phyloP scores from a whole-genome alignment of 1,140 invertebrate species.

The Heterodera carotae region DNA sequence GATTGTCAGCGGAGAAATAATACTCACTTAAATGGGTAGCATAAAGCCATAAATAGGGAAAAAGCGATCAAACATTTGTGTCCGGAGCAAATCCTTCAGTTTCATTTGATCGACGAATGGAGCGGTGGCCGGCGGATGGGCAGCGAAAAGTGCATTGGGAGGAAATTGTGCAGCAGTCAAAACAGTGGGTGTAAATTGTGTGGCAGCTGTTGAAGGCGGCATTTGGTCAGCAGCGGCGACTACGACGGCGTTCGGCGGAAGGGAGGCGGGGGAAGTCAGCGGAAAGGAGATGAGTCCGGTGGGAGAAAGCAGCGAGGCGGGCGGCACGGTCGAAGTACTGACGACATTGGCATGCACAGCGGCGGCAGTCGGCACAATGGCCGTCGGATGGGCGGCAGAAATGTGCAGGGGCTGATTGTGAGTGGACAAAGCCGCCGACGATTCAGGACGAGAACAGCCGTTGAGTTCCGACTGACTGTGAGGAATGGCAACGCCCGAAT shows the following conservation, averaged over 20 bases:
- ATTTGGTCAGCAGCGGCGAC: conserved; percentile 24
- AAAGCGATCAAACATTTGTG: conserved; percentile 58
- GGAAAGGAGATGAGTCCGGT: conserved; percentile 46
- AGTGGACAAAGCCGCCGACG: background rate
- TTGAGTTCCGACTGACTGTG: background rate
- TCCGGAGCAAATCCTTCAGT: conserved; percentile 59
- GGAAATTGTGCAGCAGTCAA: conserved; percentile 39
- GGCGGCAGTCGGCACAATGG: background rate
- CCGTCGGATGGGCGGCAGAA: background rate
- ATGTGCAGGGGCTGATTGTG: background rate
- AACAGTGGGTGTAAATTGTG: conserved; percentile 27
- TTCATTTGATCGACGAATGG: conserved; percentile 42
- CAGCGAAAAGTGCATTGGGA: conserved; percentile 20
- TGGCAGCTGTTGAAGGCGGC: conserved; percentile 22
- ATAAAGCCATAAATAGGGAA: too few relatives aligned
- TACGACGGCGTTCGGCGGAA: conserved; percentile 50
- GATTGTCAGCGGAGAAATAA: conserved; percentile 96
- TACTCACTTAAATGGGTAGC: conserved; percentile 96
- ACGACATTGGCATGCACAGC: conserved; percentile 1
- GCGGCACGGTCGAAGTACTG: conserved; percentile 48
- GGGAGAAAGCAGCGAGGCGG: conserved; percentile 51
- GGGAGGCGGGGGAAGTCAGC: conserved; percentile 44
- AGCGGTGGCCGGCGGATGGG: conserved; percentile 29
- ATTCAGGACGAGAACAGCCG: background rate
- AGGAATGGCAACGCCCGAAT: background rate